Base-by-base conservation (phyloP, 1,140 invertebrate genomes). In the Nymphalis io region DNA sequence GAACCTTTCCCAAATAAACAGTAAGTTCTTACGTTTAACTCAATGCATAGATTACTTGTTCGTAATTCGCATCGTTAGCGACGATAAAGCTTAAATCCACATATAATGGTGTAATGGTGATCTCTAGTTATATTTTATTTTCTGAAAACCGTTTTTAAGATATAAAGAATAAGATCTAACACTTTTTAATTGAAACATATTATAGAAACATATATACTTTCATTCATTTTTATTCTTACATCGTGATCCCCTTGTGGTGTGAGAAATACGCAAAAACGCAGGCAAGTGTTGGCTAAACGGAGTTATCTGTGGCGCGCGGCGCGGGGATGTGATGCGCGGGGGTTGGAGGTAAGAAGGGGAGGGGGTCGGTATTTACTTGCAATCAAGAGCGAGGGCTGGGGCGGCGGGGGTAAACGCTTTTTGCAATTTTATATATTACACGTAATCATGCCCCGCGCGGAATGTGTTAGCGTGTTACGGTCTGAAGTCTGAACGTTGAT, bases 401-500 rank as follows among this genome's bases (percentile, higher is more conserved):
- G 73, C 60, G 63, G 67, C 42, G 53, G 71, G 70, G 73, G 65
- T 65, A 69, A 73, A 71, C 74, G 71, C 68, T 69, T 71, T 74
- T 78, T 68, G 70, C 65, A 75, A 75, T 78, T 73, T 72, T 67
- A 73, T 73, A 75, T 72, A 69, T 72, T 68, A 72, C 57, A 59
- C 33, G 66, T 62, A 59, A 62, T 64, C 68, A 38, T 58, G 53
- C 51, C 40, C 11, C 39, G 60, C 58, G 62, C 27, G 60, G 59
- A 68, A 68, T 68, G 58, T 68, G 59, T 42, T 62, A 57, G 39
- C 67, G 38, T 12, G n/a, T 27, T 48, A 20, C 33, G 33, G n/a
- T n/a, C n/a, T n/a, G n/a, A n/a, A n/a, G n/a, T 23, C 51, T 21
- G 51, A 12, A n/a, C 48, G 48, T 21, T 51, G 10, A 18, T 51